Evolutionary conservation across 2,888 invertebrate genomes (phyloP).

Genomic region (Campoletis raptor): DNA sequence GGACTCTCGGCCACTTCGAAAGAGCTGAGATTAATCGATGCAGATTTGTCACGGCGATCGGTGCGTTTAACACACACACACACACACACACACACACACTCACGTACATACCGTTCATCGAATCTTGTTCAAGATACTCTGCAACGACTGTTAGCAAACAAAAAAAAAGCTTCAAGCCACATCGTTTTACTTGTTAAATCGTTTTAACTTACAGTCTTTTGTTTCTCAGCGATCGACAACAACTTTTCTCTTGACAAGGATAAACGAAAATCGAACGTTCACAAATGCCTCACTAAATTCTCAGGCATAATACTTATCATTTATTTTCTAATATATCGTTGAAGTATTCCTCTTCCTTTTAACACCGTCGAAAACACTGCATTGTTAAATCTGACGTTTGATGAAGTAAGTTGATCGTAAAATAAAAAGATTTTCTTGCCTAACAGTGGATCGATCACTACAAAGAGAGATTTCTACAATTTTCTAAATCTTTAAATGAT

Average conservation of each 20-base stretch:
- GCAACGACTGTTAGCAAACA: not conserved
- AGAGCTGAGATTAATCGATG: constrained; percentile 78
- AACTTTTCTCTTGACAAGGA: not conserved
- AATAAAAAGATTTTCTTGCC: not conserved
- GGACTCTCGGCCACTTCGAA: constrained; percentile 60
- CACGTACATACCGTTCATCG: not conserved
- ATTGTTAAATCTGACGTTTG: constrained; percentile 4
- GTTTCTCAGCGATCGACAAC: not conserved
- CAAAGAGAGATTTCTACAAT: not conserved
- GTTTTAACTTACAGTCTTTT: constrained; percentile 1
- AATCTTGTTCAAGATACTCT: not conserved
- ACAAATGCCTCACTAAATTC: not conserved
- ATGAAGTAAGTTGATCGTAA: constrained; percentile 1
- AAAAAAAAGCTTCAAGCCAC: constrained; percentile 16
- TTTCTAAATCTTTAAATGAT: not conserved
- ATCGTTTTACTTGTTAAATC: constrained; percentile 4
- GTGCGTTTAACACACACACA: constrained; percentile 67
- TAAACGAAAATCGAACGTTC: constrained; percentile 16
- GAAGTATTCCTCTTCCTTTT: constrained; percentile 11
- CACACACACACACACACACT: not conserved
- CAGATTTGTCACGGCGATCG: constrained; percentile 79
- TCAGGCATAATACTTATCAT: constrained; percentile 7
- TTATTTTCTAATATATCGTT: constrained; percentile 13
- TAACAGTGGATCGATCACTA: not conserved
- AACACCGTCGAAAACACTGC: not conserved